These are phyloP conservation scores for Synergus itoensis DNA, from an alignment of 2,888 invertebrate species.

Conservation along the genomic window DNA sequence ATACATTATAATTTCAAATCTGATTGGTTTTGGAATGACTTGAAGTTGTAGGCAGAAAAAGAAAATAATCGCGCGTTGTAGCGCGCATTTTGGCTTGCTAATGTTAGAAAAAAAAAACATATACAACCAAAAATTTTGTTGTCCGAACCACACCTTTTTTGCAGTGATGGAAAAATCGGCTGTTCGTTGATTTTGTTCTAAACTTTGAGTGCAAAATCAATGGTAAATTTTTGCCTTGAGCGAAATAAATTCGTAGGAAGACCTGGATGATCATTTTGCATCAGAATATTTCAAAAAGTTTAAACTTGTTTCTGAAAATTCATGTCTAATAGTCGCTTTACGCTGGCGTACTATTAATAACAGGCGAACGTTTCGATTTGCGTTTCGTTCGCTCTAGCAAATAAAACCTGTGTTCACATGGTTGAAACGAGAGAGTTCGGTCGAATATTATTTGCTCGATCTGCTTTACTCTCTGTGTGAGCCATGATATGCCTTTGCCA, in stretches of 20 bases:
- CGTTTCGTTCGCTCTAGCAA: slow-evolving; percentile 58
- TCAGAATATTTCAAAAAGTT: slow-evolving; percentile 42
- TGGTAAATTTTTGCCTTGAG: neutral
- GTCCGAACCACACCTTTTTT: too few relatives aligned
- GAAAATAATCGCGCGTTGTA: too few relatives aligned
- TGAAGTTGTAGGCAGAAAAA: too few relatives aligned
- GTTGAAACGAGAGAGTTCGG: slow-evolving; percentile 61
- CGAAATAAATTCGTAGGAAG: neutral
- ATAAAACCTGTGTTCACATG: slow-evolving; percentile 59
- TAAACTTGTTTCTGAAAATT: slow-evolving; percentile 46
- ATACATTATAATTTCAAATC: too few relatives aligned
- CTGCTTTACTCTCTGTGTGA: slow-evolving; percentile 52
- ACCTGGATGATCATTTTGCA: slow-evolving; percentile 5
- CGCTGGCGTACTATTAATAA: slow-evolving; percentile 61
- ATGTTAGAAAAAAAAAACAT: too few relatives aligned
- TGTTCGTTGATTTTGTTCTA: neutral
- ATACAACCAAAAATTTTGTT: too few relatives aligned
- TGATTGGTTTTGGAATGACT: too few relatives aligned
- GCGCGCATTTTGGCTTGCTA: too few relatives aligned
- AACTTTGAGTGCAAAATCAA: neutral
- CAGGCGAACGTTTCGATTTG: slow-evolving; percentile 61
- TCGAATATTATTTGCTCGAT: slow-evolving; percentile 63
- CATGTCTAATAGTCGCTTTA: slow-evolving; percentile 51
- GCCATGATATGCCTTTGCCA: slow-evolving; percentile 56
- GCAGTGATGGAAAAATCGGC: neutral